Base-by-base conservation (phyloP, 1,140 invertebrate genomes). In the Drosophila yakuba region DNA sequence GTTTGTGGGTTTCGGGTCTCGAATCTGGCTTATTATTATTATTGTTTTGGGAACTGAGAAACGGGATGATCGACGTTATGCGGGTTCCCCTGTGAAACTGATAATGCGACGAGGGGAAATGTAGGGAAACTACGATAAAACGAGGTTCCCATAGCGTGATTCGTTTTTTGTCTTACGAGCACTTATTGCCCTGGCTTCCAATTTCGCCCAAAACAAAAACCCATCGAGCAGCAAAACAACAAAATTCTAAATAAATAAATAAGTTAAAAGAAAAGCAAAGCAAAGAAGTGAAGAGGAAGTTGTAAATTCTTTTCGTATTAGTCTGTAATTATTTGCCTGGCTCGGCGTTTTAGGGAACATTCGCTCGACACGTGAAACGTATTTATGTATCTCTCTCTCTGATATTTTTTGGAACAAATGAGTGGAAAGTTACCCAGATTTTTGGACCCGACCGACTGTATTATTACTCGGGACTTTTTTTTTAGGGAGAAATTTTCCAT, bases 241-340 rank as follows among this genome's bases (percentile, higher is more conserved):
- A 39, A 39, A 38, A 39, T 14, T 8, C 0, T 8, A 10, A 32
- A 32, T 2, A 32, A 32, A 8, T 32, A 10, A 32, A 8, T 0
- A 32, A 25, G 25, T 25, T 0, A 4, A 25, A 8, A 32, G 8
- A 39, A 39, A 14, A 39, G 14, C 4, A 5, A 72, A 32, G 8
- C 4, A 5, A 72, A 32, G 8, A 47, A 43, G 20, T 20, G 20
- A 20, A 20, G 20, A 52, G 73, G 73, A 76, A 76, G 73, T 76
- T 76, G 73, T 67, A 76, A 76, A 76, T 76, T 76, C 73, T 76
- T 76, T 67, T 54, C 36, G 48, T 23, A 76, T 76, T 76, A 76
- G 73, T 76, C 61, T 41, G 43, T 50, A 76, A 68, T 67, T 58
- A 50, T 76, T 76, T 67, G 55, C 44, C 12, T 76, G 41, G 61